Evolutionary conservation across 2,113 vertebrate genomes (phyloP).

Genomic region (Nibea coibor): DNA sequence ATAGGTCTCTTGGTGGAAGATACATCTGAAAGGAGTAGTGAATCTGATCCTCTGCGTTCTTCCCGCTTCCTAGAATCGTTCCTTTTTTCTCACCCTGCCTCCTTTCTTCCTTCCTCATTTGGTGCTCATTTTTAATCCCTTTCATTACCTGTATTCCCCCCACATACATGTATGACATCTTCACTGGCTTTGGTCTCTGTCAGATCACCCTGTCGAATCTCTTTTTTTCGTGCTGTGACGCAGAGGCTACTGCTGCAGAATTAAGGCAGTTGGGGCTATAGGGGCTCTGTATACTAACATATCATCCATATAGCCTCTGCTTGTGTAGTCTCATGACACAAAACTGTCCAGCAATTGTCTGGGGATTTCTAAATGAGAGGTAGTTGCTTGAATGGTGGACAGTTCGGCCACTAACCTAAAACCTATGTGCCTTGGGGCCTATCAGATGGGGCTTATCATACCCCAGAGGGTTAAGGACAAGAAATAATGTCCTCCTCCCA

Average conservation of each 20-base stretch:
- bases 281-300: neutral
- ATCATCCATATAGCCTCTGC: neutral
- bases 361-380: no score
- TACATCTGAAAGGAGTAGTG: neutral
- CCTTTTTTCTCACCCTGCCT: neutral
- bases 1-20: neutral
- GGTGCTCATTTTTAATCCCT: neutral
- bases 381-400: no score
- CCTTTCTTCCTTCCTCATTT: constrained; percentile 11
- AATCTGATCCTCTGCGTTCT: constrained; percentile 12
- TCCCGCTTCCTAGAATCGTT: neutral
- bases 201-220: neutral
- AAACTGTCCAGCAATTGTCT: no score
- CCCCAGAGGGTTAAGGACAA: no score
- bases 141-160: constrained; percentile 10
- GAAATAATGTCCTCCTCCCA: no score
- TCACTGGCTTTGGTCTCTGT: constrained; percentile 29
- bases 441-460: no score
- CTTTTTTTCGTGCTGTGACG: neutral
- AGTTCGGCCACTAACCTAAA: no score
- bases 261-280: neutral
- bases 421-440: no score
- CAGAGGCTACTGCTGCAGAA: constrained; percentile 15
- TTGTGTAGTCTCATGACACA: no score
- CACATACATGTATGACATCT: neutral